phyloP scores from a whole-genome alignment of 2,888 invertebrate genomes.

The Drosophila planitibia region DNA sequence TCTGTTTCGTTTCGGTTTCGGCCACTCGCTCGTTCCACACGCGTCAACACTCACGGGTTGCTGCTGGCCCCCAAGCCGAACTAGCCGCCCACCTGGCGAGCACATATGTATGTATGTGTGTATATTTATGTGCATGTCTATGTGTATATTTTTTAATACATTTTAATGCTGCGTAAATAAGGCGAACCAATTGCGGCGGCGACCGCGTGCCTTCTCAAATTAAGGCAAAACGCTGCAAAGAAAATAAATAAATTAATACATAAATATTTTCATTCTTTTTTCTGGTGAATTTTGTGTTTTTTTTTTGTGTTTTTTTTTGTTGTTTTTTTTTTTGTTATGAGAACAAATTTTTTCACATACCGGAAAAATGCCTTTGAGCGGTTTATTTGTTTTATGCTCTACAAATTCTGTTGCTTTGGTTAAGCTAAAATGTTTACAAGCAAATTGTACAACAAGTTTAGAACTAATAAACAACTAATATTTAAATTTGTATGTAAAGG shows the following conservation, averaged over 20 bases:
- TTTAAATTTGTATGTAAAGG: not conserved
- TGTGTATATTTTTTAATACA: slow-evolving; percentile 58
- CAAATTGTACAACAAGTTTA: slow-evolving; percentile 21
- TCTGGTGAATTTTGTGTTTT: slow-evolving; percentile 15
- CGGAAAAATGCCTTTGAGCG: slow-evolving; percentile 43
- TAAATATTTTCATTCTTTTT: slow-evolving; percentile 64
- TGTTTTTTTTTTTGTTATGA: slow-evolving; percentile 20
- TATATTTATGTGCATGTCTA: not conserved
- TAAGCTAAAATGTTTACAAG: not conserved
- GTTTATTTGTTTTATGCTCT: slow-evolving; percentile 22
- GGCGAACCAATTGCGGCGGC: slow-evolving; percentile 44
- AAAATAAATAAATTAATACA: slow-evolving; percentile 56
- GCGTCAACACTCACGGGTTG: slow-evolving; percentile 59
- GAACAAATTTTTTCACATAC: slow-evolving; percentile 46
- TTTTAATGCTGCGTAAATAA: slow-evolving; percentile 80
- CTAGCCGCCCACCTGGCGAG: slow-evolving; percentile 56
- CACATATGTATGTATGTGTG: slow-evolving; percentile 12
- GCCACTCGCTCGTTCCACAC: slow-evolving; percentile 43
- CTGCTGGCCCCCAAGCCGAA: slow-evolving; percentile 1
- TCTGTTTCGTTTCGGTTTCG: slow-evolving; percentile 35
- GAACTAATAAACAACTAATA: slow-evolving; percentile 24
- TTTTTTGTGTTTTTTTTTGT: slow-evolving; percentile 11
- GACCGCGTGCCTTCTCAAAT: slow-evolving; percentile 23
- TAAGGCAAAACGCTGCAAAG: slow-evolving; percentile 13
- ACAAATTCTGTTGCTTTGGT: slow-evolving; percentile 1